These are phyloP conservation scores for Meloidogyne chitwoodi DNA, from an alignment of 1,140 invertebrate genomes.

Conservation along the genomic window DNA sequence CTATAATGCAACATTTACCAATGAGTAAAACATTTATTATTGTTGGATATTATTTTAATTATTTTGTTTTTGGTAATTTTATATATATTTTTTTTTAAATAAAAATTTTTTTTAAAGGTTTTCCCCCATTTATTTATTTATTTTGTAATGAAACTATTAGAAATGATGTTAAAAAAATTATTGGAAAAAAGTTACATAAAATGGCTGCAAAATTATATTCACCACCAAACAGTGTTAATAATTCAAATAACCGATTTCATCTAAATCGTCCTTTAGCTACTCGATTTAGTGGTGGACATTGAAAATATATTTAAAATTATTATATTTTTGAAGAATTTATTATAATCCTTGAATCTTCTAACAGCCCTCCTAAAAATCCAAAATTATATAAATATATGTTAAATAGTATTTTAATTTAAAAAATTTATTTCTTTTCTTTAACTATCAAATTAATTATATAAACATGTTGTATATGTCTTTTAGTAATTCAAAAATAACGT, in stretches of 20 bases:
- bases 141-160: slow-evolving; percentile 5
- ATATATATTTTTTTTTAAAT: background rate
- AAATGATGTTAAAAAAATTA: slow-evolving; percentile 7
- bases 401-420: too few relatives aligned
- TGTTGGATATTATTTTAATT: slow-evolving; percentile 11
- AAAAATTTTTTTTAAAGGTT: slow-evolving; percentile 1
- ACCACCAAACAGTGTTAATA: background rate
- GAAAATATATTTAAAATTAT: too few relatives aligned
- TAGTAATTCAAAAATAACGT: too few relatives aligned
- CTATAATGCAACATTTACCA: slow-evolving; percentile 9
- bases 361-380: too few relatives aligned
- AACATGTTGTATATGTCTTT: too few relatives aligned
- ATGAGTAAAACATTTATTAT: slow-evolving; percentile 6
- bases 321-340: too few relatives aligned
- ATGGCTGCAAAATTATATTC: background rate
- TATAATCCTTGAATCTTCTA: too few relatives aligned
- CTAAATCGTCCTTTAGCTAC: background rate
- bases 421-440: too few relatives aligned
- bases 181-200: background rate
- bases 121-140: slow-evolving; percentile 7
- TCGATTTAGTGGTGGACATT: background rate
- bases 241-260: background rate
- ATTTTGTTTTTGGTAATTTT: slow-evolving; percentile 11
- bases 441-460: too few relatives aligned
- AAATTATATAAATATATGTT: too few relatives aligned